Evolutionary conservation across 2,113 vertebrate genomes (phyloP).

Genomic region (Pan troglodytes): NHGRI_mPanTro3-v2.1_pri NC_072412.2:78020001-78020500

Average conservation of each 20-base stretch:
- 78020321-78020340: neutral
- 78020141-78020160: neutral
- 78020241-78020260: neutral
- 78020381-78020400: neutral
- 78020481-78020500: neutral
- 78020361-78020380: neutral
- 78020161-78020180: neutral
- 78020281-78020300: neutral
- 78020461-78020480: neutral
- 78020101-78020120: neutral
- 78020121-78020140: neutral
- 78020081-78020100: neutral
- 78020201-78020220: neutral
- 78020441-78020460: neutral
- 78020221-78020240: neutral
- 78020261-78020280: neutral
- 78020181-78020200: neutral
- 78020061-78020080: neutral
- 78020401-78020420: neutral
- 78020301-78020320: neutral
- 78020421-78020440: neutral
- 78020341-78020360: neutral
- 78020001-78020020: neutral
- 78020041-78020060: neutral
- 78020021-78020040: neutral